Conservation (phyloP, 1,140 invertebrate species). For the Papilio helenus region DNA sequence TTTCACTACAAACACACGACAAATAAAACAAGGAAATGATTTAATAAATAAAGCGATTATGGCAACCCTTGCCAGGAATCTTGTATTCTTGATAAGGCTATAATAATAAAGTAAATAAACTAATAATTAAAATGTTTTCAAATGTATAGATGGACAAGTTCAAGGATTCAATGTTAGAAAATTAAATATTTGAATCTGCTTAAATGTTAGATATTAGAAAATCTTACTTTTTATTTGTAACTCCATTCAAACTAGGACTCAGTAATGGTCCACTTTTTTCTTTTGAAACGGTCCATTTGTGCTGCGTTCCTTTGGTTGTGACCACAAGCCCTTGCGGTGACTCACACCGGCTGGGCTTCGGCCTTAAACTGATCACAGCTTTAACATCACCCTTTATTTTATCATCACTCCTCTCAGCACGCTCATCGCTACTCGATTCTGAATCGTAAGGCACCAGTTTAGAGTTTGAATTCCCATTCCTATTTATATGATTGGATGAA, state of each 20-base stretch:
- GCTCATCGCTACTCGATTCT: conserved; percentile 74
- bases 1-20: too few relatives aligned
- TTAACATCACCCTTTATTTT: conserved; percentile 48
- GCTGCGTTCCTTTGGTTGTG: conserved; percentile 76
- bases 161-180: neutral
- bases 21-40: too few relatives aligned
- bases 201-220: neutral
- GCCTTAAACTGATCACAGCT: conserved; percentile 47
- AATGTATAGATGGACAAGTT: too few relatives aligned
- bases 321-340: conserved; percentile 66
- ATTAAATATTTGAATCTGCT: neutral
- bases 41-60: neutral
- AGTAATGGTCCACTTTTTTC: conserved; percentile 71
- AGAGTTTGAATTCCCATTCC: conserved; percentile 60
- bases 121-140: too few relatives aligned
- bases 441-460: conserved; percentile 77
- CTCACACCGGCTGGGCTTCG: conserved; percentile 63
- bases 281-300: conserved; percentile 81
- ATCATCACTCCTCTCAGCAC: conserved; percentile 58
- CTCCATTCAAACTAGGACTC: conserved; percentile 78
- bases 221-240: conserved; percentile 77
- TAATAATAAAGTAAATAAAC: too few relatives aligned
- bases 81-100: too few relatives aligned
- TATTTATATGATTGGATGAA: conserved; percentile 50
- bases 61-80: too few relatives aligned